These are phyloP conservation scores for Scolopax mira DNA, from an alignment of 2,113 vertebrate species.

Conservation along the genomic window DNA sequence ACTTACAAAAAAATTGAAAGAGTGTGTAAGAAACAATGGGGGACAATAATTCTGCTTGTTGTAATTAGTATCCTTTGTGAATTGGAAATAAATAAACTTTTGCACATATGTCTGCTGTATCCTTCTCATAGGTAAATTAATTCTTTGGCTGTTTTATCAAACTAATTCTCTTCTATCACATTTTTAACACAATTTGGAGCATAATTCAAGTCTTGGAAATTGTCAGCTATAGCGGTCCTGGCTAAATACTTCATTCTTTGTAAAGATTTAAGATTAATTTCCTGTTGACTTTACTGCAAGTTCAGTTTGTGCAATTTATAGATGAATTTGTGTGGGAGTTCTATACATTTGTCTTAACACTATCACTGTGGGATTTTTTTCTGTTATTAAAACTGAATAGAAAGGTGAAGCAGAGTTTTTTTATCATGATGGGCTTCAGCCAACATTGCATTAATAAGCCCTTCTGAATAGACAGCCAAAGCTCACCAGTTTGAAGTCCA, in stretches of 20 bases:
- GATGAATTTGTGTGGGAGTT: not conserved
- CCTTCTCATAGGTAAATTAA: not conserved
- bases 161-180: not conserved
- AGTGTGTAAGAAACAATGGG: not conserved
- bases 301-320: not conserved
- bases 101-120: not conserved
- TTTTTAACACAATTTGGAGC: not conserved
- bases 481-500: not conserved
- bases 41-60: not conserved
- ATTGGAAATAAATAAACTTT: not conserved
- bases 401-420: not conserved
- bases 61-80: not conserved
- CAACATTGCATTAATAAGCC: not conserved
- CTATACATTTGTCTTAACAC: not conserved
- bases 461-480: not conserved
- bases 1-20: not conserved
- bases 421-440: not conserved
- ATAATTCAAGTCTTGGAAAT: not conserved
- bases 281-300: not conserved
- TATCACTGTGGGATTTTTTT: rapidly evolving
- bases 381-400: not conserved
- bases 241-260: not conserved
- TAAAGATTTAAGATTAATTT: not conserved
- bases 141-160: not conserved
- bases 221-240: not conserved